Percentiles rank a stretch among this genome's conserved stretches.
Evolutionary conservation across 2,888 invertebrate species (phyloP).

Genomic region (Andrena praecox): DNA sequence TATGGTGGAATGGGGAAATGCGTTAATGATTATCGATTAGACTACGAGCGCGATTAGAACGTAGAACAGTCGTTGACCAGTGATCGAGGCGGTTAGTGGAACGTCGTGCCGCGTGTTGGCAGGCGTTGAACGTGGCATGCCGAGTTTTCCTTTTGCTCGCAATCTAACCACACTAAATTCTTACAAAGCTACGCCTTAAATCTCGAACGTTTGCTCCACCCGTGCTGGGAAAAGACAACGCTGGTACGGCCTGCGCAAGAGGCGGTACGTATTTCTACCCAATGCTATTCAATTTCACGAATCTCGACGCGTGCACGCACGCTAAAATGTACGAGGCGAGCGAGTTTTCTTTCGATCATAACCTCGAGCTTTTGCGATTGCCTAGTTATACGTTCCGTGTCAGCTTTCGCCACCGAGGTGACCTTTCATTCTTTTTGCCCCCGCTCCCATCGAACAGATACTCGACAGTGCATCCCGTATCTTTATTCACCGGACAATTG

Average conservation of each 20-base stretch:
- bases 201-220: not conserved
- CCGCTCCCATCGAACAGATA: not conserved
- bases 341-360: not conserved
- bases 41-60: constrained; percentile 36
- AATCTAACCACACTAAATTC: not conserved
- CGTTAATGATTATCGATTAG: constrained; percentile 36
- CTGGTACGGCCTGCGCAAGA: not conserved
- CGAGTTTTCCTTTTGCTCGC: not conserved
- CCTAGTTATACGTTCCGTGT: not conserved
- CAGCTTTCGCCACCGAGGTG: not conserved
- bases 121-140: constrained; percentile 36
- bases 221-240: not conserved
- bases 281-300: not conserved
- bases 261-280: not conserved
- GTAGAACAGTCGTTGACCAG: constrained; percentile 41
- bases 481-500: not conserved
- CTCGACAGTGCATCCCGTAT: not conserved
- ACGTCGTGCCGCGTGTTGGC: constrained; percentile 32
- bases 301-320: not conserved
- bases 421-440: not conserved
- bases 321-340: not conserved
- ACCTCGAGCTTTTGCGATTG: constrained; percentile 34
- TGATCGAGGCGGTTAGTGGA: constrained; percentile 44
- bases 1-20: constrained; percentile 32
- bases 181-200: not conserved